phyloP scores from a whole-genome alignment of 2,113 vertebrate genomes.

The Gopherus flavomarginatus region DNA sequence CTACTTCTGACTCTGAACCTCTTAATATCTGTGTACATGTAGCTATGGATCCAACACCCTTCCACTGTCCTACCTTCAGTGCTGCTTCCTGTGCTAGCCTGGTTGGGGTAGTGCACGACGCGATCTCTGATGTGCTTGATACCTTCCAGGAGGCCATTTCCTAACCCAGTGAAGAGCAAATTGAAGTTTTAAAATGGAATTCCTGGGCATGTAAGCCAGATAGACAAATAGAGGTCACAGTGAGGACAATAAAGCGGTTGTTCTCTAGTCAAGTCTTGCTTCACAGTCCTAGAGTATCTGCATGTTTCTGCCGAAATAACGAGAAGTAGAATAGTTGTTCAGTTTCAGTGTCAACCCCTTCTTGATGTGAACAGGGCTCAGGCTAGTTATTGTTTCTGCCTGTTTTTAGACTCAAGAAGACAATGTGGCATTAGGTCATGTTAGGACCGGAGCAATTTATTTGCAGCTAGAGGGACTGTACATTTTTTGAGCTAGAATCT shows the following conservation, averaged over 20 bases:
- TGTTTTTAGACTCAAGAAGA: background rate
- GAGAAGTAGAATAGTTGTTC: background rate
- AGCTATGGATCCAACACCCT: background rate
- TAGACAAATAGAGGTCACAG: background rate
- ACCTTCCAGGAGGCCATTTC: background rate
- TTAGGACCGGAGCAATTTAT: background rate
- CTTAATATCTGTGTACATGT: background rate
- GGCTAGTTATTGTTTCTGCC: background rate
- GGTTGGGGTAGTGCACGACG: background rate
- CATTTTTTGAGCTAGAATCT: background rate
- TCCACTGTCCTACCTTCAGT: background rate
- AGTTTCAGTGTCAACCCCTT: background rate
- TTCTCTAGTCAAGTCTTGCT: background rate
- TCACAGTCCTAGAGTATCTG: background rate
- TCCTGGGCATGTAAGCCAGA: background rate
- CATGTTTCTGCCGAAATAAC: background rate
- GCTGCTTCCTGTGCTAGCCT: background rate
- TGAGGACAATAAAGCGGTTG: background rate
- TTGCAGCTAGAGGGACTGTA: background rate
- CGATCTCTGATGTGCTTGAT: background rate
- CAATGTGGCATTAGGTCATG: accelerated
- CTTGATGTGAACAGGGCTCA: background rate
- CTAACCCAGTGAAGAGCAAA: background rate
- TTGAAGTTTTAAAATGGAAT: background rate
- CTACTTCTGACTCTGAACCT: background rate